Conservation (phyloP, 2,797 vertebrate genomes). For the Pampus argenteus region DNA sequence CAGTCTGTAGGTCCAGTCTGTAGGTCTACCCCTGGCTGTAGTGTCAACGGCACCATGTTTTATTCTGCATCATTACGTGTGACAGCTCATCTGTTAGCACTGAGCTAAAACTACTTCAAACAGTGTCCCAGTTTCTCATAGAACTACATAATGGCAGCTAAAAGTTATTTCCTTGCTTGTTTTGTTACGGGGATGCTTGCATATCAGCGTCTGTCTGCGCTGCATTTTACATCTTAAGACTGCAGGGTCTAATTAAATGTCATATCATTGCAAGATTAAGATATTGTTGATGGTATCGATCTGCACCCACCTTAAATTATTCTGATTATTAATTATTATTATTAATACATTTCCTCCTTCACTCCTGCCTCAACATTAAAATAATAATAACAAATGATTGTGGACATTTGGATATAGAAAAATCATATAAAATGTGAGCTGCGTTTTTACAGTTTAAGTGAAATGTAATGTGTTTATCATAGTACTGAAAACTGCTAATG, state of each 20-base stretch:
- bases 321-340: no score
- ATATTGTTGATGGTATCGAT: not conserved
- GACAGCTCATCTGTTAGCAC: conserved; percentile 74
- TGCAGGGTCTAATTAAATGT: conserved; percentile 59
- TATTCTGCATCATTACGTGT: conserved; percentile 64
- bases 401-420: not conserved
- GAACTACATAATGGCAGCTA: conserved; percentile 68
- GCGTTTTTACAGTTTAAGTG: conserved; percentile 7
- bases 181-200: conserved; percentile 36
- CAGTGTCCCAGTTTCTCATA: conserved; percentile 61
- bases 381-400: not conserved
- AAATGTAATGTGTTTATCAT: not conserved
- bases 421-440: not conserved
- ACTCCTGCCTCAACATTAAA: not conserved
- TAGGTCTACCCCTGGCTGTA: conserved; percentile 35
- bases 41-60: conserved; percentile 55
- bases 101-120: conserved; percentile 69
- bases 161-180: conserved; percentile 67
- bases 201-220: conserved; percentile 49
- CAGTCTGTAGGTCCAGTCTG: no score
- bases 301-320: not conserved
- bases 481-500: conserved; percentile 8
- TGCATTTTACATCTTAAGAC: conserved; percentile 48
- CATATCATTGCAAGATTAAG: conserved; percentile 25
- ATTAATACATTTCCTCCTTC: not conserved